Evolutionary conservation across 1,140 invertebrate species (phyloP).

Genomic region (Cherax quadricarinatus): DNA sequence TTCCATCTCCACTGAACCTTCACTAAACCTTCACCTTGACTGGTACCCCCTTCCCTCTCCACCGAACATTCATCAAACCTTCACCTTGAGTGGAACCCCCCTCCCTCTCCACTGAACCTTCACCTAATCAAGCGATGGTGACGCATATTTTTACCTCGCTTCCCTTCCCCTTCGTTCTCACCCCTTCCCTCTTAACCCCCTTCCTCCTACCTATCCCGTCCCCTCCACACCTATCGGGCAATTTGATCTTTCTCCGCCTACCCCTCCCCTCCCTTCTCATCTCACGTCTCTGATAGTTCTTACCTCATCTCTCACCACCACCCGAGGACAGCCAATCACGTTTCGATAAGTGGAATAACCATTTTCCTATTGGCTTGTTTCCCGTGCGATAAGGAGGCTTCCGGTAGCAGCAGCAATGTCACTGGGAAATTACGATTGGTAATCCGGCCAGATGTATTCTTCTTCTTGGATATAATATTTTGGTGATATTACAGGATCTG

Average conservation of each 20-base stretch:
- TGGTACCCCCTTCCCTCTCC: too few species aligned
- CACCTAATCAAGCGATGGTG: not conserved
- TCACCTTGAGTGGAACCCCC: too few species aligned
- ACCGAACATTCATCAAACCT: too few species aligned
- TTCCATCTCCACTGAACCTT: too few species aligned
- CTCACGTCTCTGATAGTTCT: not conserved
- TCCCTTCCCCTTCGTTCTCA: not conserved
- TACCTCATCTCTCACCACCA: not conserved
- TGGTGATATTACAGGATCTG: too few species aligned
- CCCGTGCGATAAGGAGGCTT: not conserved
- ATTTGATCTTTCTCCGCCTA: not conserved
- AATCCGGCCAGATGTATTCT: not conserved
- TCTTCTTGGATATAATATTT: not conserved
- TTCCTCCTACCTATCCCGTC: not conserved
- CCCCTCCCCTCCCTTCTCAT: not conserved
- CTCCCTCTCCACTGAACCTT: not conserved
- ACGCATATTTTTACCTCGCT: not conserved
- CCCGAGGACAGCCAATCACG: not conserved
- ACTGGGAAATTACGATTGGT: not conserved
- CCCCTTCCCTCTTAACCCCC: not conserved
- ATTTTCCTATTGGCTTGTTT: not conserved
- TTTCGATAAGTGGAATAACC: not conserved
- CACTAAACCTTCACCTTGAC: not conserved
- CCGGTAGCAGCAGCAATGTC: not conserved
- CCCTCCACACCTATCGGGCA: not conserved